Conservation (phyloP, 64 coral and sea anemone genomes). For the Acropora yongei region DNA sequence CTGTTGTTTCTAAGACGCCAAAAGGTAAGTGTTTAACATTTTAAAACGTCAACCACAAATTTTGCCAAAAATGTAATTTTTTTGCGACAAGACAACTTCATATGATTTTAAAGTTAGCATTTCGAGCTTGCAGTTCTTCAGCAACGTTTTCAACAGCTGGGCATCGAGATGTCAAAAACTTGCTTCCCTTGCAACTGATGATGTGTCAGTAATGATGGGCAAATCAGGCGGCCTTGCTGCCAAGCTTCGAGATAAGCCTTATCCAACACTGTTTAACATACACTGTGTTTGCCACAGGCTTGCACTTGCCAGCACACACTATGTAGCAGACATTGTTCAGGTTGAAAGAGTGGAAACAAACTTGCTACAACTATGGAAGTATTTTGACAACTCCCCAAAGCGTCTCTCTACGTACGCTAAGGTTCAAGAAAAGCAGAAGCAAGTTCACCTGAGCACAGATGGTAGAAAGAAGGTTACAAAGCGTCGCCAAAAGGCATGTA, state of each 20-base stretch:
- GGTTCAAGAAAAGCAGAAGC: conserved; percentile 16
- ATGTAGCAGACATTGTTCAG: conserved; percentile 11
- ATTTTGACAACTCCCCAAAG: conserved; percentile 20
- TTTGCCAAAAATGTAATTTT: conserved; percentile 11
- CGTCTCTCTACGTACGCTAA: conserved; percentile 12
- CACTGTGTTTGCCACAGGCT: neutral
- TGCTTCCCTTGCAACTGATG: conserved; percentile 15
- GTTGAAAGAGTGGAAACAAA: conserved; percentile 20
- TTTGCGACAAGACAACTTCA: conserved; percentile 23
- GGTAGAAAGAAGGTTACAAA: conserved; percentile 16
- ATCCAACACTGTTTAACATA: conserved; percentile 7
- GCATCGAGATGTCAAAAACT: conserved; percentile 2
- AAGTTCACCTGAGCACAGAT: conserved; percentile 8
- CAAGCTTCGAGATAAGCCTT: conserved; percentile 11
- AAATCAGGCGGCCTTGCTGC: conserved; percentile 17
- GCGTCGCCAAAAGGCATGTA: conserved; percentile 19
- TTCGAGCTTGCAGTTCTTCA: conserved; percentile 5
- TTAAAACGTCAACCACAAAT: conserved; percentile 5
- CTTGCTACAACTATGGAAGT: conserved; percentile 17
- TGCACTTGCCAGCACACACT: conserved; percentile 10
- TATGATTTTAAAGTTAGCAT: conserved; percentile 5
- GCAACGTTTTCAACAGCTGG: neutral
- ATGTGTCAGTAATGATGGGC: conserved; percentile 11
- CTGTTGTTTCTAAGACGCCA: conserved; percentile 6
- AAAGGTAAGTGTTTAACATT: conserved; percentile 27